Evolutionary conservation across 2,113 vertebrate species (phyloP).

Genomic region (Cisticola juncidis): DNA sequence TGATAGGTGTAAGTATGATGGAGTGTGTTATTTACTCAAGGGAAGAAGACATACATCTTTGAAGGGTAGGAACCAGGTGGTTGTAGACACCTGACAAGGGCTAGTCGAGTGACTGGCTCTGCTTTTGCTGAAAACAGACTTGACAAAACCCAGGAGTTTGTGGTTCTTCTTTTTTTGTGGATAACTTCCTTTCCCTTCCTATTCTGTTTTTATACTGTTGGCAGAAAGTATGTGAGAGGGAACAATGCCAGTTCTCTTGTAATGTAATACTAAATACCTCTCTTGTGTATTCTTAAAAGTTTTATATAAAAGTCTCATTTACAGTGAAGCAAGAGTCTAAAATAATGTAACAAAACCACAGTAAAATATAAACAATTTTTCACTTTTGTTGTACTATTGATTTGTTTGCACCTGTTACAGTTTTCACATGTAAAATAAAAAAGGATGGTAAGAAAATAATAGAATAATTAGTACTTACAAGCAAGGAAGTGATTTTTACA

Average conservation of each 20-base stretch:
- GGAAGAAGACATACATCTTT: neutral
- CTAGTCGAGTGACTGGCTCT: neutral
- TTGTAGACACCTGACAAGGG: neutral
- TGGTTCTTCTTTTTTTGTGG: neutral
- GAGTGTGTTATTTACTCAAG: neutral
- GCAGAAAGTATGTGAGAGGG: neutral
- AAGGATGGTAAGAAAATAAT: neutral
- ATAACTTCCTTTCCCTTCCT: conserved; percentile 3
- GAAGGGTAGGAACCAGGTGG: neutral
- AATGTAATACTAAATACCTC: neutral
- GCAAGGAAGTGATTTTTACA: neutral
- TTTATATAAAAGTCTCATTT: neutral
- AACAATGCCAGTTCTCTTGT: neutral
- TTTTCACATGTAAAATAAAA: neutral
- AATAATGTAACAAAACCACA: neutral
- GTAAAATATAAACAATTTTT: neutral
- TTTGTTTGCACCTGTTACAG: neutral
- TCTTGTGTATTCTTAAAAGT: neutral
- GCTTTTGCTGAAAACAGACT: neutral
- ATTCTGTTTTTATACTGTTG: neutral
- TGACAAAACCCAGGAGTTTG: neutral
- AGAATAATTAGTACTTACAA: neutral
- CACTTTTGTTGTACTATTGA: neutral
- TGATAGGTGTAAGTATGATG: neutral
- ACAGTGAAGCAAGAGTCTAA: neutral